A percentile compares a stretch with the other conserved stretches of the same genome.
phyloP scores from a whole-genome alignment of 92 coral and sea anemone species.

The Phenganax subtilis region DNA sequence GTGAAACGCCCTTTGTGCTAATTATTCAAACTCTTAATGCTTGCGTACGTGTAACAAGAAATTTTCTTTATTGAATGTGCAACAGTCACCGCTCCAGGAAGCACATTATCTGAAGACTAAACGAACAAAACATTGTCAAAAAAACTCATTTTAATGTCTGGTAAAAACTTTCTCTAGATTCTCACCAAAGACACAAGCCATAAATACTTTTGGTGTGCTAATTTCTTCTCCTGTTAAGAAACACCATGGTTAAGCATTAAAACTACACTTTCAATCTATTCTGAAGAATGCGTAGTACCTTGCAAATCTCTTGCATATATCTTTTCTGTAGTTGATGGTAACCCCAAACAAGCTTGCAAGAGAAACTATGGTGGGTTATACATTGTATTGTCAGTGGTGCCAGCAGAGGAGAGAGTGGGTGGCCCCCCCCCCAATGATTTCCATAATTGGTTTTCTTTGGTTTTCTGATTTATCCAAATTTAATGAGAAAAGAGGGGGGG shows the following conservation, averaged over 20 bases:
- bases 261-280: neutral
- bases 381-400: neutral
- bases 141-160: neutral
- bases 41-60: conserved; percentile 31
- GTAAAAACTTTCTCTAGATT: neutral
- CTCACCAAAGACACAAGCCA: conserved; percentile 33
- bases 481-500: no score
- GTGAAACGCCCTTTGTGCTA: neutral
- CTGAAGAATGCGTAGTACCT: neutral
- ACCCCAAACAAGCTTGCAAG: conserved; percentile 36
- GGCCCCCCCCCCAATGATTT: no score
- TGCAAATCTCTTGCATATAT: conserved; percentile 33
- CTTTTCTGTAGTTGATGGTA: conserved; percentile 39
- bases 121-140: neutral
- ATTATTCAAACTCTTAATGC: neutral
- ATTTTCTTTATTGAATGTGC: conserved; percentile 22
- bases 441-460: no score
- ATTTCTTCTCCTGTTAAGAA: conserved; percentile 1
- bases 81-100: conserved; percentile 38
- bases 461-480: no score
- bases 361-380: neutral
- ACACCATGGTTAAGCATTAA: neutral
- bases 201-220: neutral
- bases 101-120: conserved; percentile 33
- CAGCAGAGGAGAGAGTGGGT: no score